A percentile compares a stretch with the other conserved stretches of the same genome.
Conservation (phyloP, 2,888 invertebrate species). For the Lycophotia porphyrea region DNA sequence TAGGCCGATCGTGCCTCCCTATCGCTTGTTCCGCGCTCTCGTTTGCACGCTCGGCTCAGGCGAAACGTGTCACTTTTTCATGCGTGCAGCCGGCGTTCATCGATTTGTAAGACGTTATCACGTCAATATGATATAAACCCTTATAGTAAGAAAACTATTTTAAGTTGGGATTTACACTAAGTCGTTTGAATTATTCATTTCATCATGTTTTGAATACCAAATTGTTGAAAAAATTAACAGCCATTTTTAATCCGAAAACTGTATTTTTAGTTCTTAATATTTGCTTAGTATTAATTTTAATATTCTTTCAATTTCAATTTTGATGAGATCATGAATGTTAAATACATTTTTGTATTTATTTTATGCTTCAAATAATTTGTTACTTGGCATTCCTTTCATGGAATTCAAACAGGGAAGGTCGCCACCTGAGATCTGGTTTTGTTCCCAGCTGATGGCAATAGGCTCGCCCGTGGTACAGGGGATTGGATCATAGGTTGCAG, state of each 20-base stretch:
- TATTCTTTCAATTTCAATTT: slow-evolving; percentile 26
- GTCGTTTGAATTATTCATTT: slow-evolving; percentile 2
- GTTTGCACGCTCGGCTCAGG: no score
- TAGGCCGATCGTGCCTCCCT: no score
- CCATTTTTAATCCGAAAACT: background rate
- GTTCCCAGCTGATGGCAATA: background rate
- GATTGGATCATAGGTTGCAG: background rate
- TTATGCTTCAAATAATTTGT: background rate
- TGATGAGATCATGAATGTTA: slow-evolving; percentile 28
- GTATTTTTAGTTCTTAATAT: slow-evolving; percentile 23
- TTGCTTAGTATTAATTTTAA: slow-evolving; percentile 39
- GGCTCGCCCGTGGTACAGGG: background rate
- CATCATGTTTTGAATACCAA: background rate
- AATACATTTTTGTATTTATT: slow-evolving; percentile 2
- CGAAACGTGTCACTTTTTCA: no score
- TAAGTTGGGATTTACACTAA: background rate
- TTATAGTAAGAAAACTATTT: background rate
- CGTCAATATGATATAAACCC: background rate
- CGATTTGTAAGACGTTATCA: no score
- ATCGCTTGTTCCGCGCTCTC: no score
- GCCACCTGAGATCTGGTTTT: background rate
- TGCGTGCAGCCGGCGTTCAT: no score
- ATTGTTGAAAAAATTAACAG: background rate
- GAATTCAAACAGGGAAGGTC: background rate
- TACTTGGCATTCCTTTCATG: background rate